phyloP scores from a whole-genome alignment of 2,797 vertebrate species.

The Emydoidea blandingii region DNA sequence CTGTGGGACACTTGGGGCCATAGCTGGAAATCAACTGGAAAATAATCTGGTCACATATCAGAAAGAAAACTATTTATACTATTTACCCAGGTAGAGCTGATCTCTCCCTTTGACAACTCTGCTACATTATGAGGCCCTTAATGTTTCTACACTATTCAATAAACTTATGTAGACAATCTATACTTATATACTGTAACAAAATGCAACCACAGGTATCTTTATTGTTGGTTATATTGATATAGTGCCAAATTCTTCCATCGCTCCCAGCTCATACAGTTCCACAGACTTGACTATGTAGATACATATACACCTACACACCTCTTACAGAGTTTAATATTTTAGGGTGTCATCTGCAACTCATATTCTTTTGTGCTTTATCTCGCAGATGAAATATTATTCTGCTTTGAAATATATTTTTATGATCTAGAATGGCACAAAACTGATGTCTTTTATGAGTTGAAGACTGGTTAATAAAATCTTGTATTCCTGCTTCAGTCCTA shows the following conservation, averaged over 20 bases:
- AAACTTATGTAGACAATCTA: background rate
- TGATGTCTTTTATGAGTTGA: slow-evolving; percentile 71
- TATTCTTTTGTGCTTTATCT: slow-evolving; percentile 63
- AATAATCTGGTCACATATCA: slow-evolving; percentile 87
- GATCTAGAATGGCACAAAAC: slow-evolving; percentile 70
- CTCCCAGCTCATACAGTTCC: background rate
- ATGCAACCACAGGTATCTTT: background rate
- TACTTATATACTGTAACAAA: background rate
- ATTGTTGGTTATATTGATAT: background rate
- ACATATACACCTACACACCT: slow-evolving; percentile 27
- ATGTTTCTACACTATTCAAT: fast-evolving
- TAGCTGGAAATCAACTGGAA: slow-evolving; percentile 87
- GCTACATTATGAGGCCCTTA: slow-evolving; percentile 5
- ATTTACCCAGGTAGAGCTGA: slow-evolving; percentile 78
- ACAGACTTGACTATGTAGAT: background rate
- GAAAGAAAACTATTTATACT: slow-evolving; percentile 85
- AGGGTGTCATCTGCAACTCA: slow-evolving; percentile 19
- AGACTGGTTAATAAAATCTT: slow-evolving; percentile 78
- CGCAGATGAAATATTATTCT: slow-evolving; percentile 69
- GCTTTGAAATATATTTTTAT: slow-evolving; percentile 74
- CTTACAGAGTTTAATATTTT: slow-evolving; percentile 55
- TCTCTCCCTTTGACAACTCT: slow-evolving; percentile 8
- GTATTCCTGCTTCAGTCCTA: slow-evolving; percentile 71
- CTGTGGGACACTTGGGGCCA: slow-evolving; percentile 86
- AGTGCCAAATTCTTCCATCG: slow-evolving; percentile 30